Evolutionary conservation across 2,888 invertebrate species (phyloP), one percentile per base, ranked within the genome.

Genomic region (Synanthedon vespiformis): DNA sequence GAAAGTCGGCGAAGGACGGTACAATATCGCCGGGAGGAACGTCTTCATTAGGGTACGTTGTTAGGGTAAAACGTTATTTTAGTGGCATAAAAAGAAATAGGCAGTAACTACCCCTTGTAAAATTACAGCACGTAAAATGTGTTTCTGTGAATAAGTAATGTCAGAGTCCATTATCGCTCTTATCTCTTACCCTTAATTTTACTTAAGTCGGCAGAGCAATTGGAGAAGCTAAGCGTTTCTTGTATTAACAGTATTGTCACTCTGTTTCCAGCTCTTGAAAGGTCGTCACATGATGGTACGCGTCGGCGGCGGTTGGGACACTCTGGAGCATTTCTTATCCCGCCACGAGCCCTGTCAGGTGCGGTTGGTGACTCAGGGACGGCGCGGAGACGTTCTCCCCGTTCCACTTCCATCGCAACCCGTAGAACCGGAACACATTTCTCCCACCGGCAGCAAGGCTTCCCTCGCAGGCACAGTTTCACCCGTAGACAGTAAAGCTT

Each of bases 221-320:
- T 1, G 27, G 8, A n/a, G n/a, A 1, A 34, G 27, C 27, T 27
- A 6, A 6, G 5, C 27, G 27, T 27, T 6, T 1, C 27, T 27
- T 27, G 6, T 6, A 1, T 34, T 34, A 34, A 34, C 27, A 34
- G 2, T 34, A 8, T 2, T 8, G 8, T 6, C 8, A 34, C 27
- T 34, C 27, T 34, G 27, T 65, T 85, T 81, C 4, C 89, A 96
- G 95, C 79, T 95, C 71, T 88, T 96, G 72, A 95, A 95, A 78
- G 95, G 94, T 51, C 91, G 93, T n/a, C 96, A 96, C 89, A 96
- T 96, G 91, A 96, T 97, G 96, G 96, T 97, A 54, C 91, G 97
- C 66, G 96, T 96, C 51, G 97, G 96, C 56, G 97, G 96, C 60
- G 96, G 96, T 58, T 96, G 96, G 96, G 95, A 95, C 87, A 96